phyloP scores from a whole-genome alignment of 2,888 invertebrate genomes.

The Phengaris alcon region DNA sequence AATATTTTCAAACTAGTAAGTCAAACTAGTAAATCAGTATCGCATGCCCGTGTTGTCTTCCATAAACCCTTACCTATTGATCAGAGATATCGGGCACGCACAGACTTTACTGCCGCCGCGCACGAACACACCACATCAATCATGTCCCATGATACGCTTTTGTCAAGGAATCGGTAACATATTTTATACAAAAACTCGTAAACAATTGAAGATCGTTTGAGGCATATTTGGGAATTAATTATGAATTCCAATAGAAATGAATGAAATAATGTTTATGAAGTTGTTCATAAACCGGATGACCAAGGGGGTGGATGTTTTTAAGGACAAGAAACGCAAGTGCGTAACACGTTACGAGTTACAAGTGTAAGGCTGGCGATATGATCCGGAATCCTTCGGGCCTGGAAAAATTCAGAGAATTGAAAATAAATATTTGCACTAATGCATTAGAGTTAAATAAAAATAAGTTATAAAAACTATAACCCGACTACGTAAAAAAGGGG shows the following conservation, averaged over 20 bases:
- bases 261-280: not conserved
- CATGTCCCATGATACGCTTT: not conserved
- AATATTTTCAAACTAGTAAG: too few species aligned
- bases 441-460: too few species aligned
- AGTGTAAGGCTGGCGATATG: too few species aligned
- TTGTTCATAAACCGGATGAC: too few species aligned
- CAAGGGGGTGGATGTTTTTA: too few species aligned
- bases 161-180: slow-evolving; percentile 1
- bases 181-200: not conserved
- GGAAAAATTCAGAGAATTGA: too few species aligned
- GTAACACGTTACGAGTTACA: too few species aligned
- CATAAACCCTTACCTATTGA: slow-evolving; percentile 10
- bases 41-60: slow-evolving; percentile 13
- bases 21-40: not conserved
- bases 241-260: not conserved
- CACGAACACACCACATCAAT: slow-evolving; percentile 32
- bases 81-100: slow-evolving; percentile 34
- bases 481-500: too few species aligned
- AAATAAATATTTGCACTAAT: too few species aligned
- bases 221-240: not conserved
- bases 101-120: slow-evolving; percentile 34
- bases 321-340: too few species aligned
- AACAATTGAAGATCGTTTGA: not conserved
- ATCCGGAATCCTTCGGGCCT: too few species aligned
- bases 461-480: too few species aligned